Evolutionary conservation across 2,888 invertebrate species (phyloP), one percentile per base, ranked within the genome.

Genomic region (Drosophila multiciliata): DNA sequence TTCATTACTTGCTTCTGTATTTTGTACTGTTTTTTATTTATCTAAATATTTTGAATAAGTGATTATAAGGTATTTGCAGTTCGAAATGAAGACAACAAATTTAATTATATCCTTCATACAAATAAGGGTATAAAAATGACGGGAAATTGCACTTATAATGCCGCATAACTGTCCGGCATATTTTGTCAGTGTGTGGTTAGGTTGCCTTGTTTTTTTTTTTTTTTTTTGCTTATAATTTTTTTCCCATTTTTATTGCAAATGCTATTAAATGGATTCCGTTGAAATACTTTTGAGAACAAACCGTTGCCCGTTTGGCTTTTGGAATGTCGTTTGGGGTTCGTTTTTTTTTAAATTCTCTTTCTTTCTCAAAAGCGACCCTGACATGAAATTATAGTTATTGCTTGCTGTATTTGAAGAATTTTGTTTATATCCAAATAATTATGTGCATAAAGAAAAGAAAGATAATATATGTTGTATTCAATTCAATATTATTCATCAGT

Each of bases 211-310:
- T 62, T 65, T 48, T 33, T 57, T 53, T 29, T n/a, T 40, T 26
- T 35, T 40, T 57, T 53, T 50, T 55, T 42, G 1, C 33, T n/a
- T 23, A 32, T 38, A 38, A 45, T 76, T 58, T 38, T 66, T 50
- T 40, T 17, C 17, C 11, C 36, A 45, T 61, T 75, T 85, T 88
- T 81, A 83, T 83, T 81, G 84, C 71, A 72, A 86, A 86, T 68
- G 79, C 79, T 78, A 83, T 85, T 86, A 88, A 88, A 72, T 52
- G 80, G 75, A 85, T 88, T 85, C 89, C 89, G 49, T 65, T 66
- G 73, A 86, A 85, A 84, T 83, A 79, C 63, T 68, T 88, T 82
- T 32, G 68, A 62, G 86, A 74, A 77, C 65, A 66, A 74, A 74
- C 80, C 78, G 81, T 74, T 80, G 77, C 26, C 60, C 42, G 61